Evolutionary conservation across 2,797 vertebrate genomes (phyloP).

Genomic region (Leontopithecus rosalia): DNA sequence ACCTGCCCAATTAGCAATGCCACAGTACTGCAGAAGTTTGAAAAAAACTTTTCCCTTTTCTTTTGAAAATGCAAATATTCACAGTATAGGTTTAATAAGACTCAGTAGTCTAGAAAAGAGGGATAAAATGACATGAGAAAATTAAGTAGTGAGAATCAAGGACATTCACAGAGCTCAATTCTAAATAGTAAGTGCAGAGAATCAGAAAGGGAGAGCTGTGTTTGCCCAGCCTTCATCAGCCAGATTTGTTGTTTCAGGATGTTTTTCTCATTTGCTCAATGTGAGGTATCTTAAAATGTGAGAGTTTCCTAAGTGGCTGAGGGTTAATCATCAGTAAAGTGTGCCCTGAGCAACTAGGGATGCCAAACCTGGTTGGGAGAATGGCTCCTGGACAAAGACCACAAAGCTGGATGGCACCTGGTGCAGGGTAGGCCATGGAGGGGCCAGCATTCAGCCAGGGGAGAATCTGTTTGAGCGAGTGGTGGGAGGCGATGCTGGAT

Average conservation of each 20-base stretch:
- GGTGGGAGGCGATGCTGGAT: background rate
- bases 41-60: background rate
- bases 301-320: background rate
- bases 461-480: background rate
- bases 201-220: background rate
- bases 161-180: background rate
- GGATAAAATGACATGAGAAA: background rate
- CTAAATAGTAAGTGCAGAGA: background rate
- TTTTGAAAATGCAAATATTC: background rate
- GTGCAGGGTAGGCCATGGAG: background rate
- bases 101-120: background rate
- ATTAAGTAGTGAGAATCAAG: background rate
- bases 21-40: background rate
- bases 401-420: background rate
- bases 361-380: background rate
- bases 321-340: background rate
- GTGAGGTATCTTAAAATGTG: background rate
- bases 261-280: background rate
- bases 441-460: background rate
- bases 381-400: background rate
- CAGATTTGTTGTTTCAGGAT: background rate
- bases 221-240: background rate
- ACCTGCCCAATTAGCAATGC: background rate
- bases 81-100: background rate
- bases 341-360: background rate